phyloP scores from a whole-genome alignment of 1,140 invertebrate genomes.

The Zaprionus tsacasi region DNA sequence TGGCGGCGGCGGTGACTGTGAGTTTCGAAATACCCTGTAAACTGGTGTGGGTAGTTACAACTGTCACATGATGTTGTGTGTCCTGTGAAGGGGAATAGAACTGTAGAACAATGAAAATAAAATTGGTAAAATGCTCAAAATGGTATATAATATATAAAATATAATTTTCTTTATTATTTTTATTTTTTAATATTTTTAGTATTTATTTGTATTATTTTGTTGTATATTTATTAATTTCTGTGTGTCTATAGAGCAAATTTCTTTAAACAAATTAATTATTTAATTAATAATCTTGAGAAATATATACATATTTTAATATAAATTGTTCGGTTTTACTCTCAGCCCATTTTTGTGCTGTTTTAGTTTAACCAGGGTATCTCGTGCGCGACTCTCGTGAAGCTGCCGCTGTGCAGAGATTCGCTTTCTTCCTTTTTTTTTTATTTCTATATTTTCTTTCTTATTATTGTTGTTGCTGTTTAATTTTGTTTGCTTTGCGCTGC shows the following conservation, averaged over 20 bases:
- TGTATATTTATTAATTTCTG: background rate
- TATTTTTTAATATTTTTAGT: background rate
- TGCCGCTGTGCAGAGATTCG: background rate
- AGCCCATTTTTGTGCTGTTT: no score
- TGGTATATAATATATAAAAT: no score
- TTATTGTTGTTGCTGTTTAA: constrained; percentile 70
- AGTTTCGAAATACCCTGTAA: constrained; percentile 33
- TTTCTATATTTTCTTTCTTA: constrained; percentile 25
- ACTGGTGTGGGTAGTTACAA: background rate
- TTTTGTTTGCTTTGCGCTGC: constrained; percentile 73
- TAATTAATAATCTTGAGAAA: no score
- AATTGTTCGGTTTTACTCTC: no score
- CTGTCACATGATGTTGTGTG: background rate
- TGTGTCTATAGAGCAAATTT: no score
- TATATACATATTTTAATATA: no score
- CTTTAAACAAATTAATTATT: no score
- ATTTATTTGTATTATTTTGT: background rate
- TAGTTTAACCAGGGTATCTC: no score
- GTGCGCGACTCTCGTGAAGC: background rate
- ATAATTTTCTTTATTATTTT: no score
- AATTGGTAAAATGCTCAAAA: background rate
- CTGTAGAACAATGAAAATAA: no score
- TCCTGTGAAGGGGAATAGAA: no score
- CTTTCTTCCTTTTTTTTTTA: constrained; percentile 11
- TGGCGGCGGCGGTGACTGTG: constrained; percentile 6